phyloP scores from a whole-genome alignment of 2,797 vertebrate genomes.

The Benthosema pterotum region DNA sequence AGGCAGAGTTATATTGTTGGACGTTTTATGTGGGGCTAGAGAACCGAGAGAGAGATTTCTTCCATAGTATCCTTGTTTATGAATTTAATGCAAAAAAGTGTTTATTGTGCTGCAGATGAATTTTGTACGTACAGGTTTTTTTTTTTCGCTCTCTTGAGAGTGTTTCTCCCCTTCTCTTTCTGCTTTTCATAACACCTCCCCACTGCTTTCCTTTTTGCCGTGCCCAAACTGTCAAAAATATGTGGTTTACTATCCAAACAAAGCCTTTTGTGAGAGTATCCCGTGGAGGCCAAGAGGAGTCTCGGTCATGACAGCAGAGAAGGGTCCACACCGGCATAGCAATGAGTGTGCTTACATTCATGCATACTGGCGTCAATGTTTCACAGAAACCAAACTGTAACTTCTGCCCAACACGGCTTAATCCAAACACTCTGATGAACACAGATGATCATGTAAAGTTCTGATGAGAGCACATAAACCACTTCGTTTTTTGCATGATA shows the following conservation, averaged over 20 bases:
- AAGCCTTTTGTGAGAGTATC: constrained; percentile 69
- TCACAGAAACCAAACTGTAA: constrained; percentile 36
- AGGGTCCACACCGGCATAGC: constrained; percentile 50
- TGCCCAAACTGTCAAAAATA: constrained; percentile 69
- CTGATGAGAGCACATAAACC: constrained; percentile 12
- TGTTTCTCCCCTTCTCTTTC: constrained; percentile 46
- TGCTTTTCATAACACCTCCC: constrained; percentile 41
- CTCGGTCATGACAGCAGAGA: constrained; percentile 44
- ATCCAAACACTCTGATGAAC: not conserved
- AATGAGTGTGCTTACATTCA: constrained; percentile 56
- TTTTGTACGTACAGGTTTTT: constrained; percentile 63
- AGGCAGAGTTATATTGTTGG: not conserved
- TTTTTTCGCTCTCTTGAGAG: constrained; percentile 60
- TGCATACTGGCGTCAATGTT: constrained; percentile 41
- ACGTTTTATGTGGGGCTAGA: not conserved
- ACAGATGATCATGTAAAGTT: constrained; percentile 1
- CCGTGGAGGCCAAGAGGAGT: constrained; percentile 50
- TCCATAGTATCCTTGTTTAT: constrained; percentile 47
- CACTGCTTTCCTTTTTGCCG: constrained; percentile 29
- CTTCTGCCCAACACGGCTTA: constrained; percentile 16
- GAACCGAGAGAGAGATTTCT: constrained; percentile 2
- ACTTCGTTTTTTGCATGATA: not conserved
- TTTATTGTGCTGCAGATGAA: constrained; percentile 56
- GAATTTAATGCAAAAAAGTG: constrained; percentile 44
- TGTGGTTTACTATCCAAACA: constrained; percentile 71